These are phyloP conservation scores for Timema podura DNA, from an alignment of 2,888 invertebrate genomes.

Conservation along the genomic window DNA sequence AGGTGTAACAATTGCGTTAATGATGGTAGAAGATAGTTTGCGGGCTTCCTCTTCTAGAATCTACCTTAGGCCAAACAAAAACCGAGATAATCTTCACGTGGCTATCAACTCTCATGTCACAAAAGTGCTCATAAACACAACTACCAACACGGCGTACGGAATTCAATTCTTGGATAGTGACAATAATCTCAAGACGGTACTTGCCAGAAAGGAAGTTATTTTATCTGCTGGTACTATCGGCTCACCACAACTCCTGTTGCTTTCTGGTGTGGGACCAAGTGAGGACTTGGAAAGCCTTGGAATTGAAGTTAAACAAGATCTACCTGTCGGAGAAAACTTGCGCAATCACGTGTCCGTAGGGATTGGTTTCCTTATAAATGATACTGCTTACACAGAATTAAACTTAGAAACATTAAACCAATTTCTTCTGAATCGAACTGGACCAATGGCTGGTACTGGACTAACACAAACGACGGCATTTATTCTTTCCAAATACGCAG, in stretches of 20 bases:
- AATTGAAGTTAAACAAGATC: constrained; percentile 40
- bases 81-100: constrained; percentile 27
- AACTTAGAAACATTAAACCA: constrained; percentile 41
- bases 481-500: constrained; percentile 66
- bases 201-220: constrained; percentile 44
- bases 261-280: constrained; percentile 51
- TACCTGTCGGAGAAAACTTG: constrained; percentile 50
- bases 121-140: constrained; percentile 49
- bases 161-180: constrained; percentile 45
- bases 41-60: constrained; percentile 50
- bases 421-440: constrained; percentile 41
- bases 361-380: constrained; percentile 33
- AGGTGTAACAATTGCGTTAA: constrained; percentile 33
- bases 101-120: constrained; percentile 49
- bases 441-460: constrained; percentile 46
- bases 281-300: constrained; percentile 36
- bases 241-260: constrained; percentile 50
- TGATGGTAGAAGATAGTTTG: constrained; percentile 37
- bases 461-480: constrained; percentile 62
- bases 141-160: constrained; percentile 41
- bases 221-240: constrained; percentile 39
- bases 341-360: constrained; percentile 50
- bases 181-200: constrained; percentile 41
- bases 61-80: constrained; percentile 44
- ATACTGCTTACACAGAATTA: constrained; percentile 39